A percentile compares a stretch with the other conserved stretches of the same genome.
Conservation (phyloP, 2,797 vertebrate species). For the Chelmon rostratus region DNA sequence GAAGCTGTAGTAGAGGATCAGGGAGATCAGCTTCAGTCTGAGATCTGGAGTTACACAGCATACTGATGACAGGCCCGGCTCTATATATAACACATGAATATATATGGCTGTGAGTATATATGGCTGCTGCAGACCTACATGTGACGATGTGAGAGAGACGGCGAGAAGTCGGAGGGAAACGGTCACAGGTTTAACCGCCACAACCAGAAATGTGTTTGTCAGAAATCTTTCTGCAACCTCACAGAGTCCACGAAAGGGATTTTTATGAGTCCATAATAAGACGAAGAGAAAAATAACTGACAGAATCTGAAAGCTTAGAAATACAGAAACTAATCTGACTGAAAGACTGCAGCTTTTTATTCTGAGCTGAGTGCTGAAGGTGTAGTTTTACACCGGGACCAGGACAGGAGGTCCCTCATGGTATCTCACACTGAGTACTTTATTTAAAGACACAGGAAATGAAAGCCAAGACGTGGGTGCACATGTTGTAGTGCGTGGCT, state of each 20-base stretch:
- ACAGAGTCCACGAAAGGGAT: neutral
- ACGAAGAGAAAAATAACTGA: neutral
- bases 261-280: neutral
- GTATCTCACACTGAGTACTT: neutral
- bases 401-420: neutral
- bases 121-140: neutral
- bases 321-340: conserved; percentile 12
- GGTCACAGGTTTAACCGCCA: no score
- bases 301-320: neutral
- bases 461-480: conserved; percentile 9
- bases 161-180: neutral
- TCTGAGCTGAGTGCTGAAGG: no score
- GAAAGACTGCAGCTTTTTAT: neutral
- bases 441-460: conserved; percentile 29
- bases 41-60: conserved; percentile 48
- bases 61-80: conserved; percentile 39
- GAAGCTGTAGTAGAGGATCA: neutral
- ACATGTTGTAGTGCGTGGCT: neutral
- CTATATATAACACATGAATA: conserved; percentile 62
- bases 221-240: neutral
- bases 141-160: neutral
- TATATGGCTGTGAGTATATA: conserved; percentile 34
- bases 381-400: no score
- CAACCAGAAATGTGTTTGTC: neutral
- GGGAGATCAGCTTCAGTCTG: neutral